A percentile compares a stretch with the other conserved stretches of the same genome.
Evolutionary conservation across 2,113 vertebrate species (phyloP).

Genomic region (Strix aluco): DNA sequence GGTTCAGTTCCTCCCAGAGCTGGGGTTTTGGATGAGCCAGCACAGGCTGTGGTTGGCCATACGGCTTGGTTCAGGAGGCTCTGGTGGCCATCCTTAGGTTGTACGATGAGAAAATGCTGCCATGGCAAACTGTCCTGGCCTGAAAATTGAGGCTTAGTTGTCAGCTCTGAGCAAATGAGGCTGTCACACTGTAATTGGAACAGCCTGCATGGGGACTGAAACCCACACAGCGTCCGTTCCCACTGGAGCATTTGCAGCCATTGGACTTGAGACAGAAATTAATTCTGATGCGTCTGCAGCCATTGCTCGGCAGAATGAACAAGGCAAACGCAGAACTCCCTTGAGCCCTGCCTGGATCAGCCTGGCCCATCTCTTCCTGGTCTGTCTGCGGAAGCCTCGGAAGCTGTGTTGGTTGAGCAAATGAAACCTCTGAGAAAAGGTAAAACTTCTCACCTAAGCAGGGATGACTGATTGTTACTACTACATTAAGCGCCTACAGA

Average conservation of each 20-base stretch:
- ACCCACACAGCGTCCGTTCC: background rate
- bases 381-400: background rate
- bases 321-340: background rate
- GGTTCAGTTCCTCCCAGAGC: background rate
- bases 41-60: background rate
- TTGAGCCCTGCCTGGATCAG: background rate
- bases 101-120: background rate
- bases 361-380: background rate
- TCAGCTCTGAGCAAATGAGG: background rate
- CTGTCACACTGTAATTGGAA: background rate
- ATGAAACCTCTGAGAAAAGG: background rate
- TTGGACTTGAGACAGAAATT: background rate
- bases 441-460: background rate
- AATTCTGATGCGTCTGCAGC: background rate
- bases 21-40: background rate
- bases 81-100: background rate
- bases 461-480: no score
- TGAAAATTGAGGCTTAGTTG: background rate
- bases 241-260: background rate
- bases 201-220: background rate
- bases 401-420: background rate
- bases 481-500: background rate
- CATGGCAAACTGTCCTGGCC: background rate
- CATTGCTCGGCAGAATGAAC: background rate
- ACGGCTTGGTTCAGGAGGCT: background rate